Conservation (phyloP, 2,888 invertebrate genomes). For the Lutraria lutraria region DNA sequence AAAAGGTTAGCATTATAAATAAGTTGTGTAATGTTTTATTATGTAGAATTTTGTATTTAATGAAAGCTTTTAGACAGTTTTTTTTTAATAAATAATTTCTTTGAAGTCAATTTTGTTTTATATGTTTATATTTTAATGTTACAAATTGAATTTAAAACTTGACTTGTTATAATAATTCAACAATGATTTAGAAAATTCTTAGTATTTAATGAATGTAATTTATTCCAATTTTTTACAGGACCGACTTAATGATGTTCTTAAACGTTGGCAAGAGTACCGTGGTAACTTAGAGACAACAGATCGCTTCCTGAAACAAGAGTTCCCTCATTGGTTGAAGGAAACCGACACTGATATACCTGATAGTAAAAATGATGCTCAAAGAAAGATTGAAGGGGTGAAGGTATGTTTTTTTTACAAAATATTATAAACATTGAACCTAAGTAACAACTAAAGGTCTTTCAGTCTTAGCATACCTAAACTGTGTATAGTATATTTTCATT, state of each 20-base stretch:
- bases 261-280: constrained; percentile 97
- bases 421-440: too few species aligned
- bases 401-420: constrained; percentile 63
- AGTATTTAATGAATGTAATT: background rate
- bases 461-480: too few species aligned
- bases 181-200: background rate
- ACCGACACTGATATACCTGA: constrained; percentile 92
- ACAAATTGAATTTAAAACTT: constrained; percentile 1
- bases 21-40: constrained; percentile 12
- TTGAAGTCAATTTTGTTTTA: background rate
- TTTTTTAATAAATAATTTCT: background rate
- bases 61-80: background rate
- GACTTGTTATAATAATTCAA: background rate
- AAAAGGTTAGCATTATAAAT: constrained; percentile 48
- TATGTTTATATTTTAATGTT: background rate
- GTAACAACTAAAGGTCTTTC: too few species aligned
- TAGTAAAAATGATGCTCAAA: constrained; percentile 89
- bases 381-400: constrained; percentile 88
- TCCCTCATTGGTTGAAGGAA: constrained; percentile 86
- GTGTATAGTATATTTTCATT: too few species aligned
- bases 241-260: constrained; percentile 94
- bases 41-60: background rate
- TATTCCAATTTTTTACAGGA: constrained; percentile 87
- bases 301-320: constrained; percentile 82
- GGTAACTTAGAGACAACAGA: constrained; percentile 90